A percentile compares a stretch with the other conserved stretches of the same genome.
Evolutionary conservation across 2,113 vertebrate species (phyloP).

Genomic region (Coptodon bakossiorum): DNA sequence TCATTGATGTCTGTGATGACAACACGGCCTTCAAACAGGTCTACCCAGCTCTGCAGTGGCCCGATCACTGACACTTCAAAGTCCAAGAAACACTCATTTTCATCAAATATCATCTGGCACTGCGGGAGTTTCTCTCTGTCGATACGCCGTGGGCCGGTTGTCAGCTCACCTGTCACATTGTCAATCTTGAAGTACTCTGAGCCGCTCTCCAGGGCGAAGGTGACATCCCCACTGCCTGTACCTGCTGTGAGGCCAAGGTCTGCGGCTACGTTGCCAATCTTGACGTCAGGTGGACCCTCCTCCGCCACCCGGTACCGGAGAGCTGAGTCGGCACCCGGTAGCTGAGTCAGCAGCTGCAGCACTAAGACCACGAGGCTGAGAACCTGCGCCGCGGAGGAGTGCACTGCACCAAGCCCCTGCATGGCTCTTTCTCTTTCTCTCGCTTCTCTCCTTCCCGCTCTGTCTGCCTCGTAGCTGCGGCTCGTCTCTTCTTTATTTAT

Average conservation of each 20-base stretch:
- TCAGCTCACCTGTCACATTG: slow-evolving; percentile 95
- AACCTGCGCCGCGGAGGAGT: slow-evolving; percentile 62
- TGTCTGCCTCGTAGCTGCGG: not conserved
- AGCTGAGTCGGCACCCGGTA: slow-evolving; percentile 81
- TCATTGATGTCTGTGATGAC: slow-evolving; percentile 96
- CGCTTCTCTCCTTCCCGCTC: not conserved
- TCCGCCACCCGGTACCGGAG: slow-evolving; percentile 90
- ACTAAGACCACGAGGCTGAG: slow-evolving; percentile 71
- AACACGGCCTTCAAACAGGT: slow-evolving; percentile 92
- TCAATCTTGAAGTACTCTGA: slow-evolving; percentile 96
- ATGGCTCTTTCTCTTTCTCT: slow-evolving; percentile 55
- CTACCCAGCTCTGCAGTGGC: slow-evolving; percentile 95
- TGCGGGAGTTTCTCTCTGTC: slow-evolving; percentile 94
- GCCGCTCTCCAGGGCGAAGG: slow-evolving; percentile 94
- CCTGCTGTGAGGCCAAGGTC: slow-evolving; percentile 78
- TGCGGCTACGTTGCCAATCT: slow-evolving; percentile 90
- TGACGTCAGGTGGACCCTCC: slow-evolving; percentile 90
- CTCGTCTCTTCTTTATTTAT: slow-evolving; percentile 7
- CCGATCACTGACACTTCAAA: slow-evolving; percentile 97
- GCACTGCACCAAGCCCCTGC: slow-evolving; percentile 73
- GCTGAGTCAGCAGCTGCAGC: slow-evolving; percentile 84
- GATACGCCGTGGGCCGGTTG: slow-evolving; percentile 85
- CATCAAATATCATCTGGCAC: slow-evolving; percentile 98
- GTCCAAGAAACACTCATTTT: slow-evolving; percentile 95
- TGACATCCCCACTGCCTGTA: slow-evolving; percentile 87